Evolutionary conservation across 2,888 invertebrate species (phyloP).

Genomic region (Andrena praecox): DNA sequence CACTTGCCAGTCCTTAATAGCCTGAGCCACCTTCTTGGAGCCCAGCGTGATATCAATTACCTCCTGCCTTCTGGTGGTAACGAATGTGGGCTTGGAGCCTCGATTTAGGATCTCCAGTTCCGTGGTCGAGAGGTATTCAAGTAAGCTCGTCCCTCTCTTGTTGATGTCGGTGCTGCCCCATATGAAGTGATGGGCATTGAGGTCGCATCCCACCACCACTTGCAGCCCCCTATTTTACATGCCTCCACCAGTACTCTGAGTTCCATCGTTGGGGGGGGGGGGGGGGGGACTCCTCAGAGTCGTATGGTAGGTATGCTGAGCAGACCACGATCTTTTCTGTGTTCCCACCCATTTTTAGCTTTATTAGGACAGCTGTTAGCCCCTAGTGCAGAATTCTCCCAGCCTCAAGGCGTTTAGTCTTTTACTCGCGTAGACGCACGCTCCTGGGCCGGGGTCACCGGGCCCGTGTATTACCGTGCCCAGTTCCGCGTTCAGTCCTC

Average conservation of each 20-base stretch:
- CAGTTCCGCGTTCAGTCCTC: too few relatives aligned
- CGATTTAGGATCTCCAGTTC: neutral
- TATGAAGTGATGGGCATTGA: too few relatives aligned
- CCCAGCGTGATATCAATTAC: neutral
- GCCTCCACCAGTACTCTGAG: neutral
- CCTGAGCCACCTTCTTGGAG: too few relatives aligned
- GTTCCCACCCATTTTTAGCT: neutral
- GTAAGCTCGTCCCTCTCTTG: neutral
- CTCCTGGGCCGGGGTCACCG: too few relatives aligned
- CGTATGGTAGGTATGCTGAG: neutral
- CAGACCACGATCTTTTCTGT: neutral
- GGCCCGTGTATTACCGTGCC: too few relatives aligned
- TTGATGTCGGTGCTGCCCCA: neutral
- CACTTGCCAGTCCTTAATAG: too few relatives aligned
- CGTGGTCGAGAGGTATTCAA: neutral
- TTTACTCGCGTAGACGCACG: too few relatives aligned
- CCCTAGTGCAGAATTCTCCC: too few relatives aligned
- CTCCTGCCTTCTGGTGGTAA: neutral
- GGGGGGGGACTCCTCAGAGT: too few relatives aligned
- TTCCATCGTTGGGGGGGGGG: neutral
- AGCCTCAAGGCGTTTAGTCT: too few relatives aligned
- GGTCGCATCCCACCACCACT: neutral
- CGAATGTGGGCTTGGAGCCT: neutral
- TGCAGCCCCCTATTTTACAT: neutral
- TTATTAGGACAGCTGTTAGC: neutral